Evolutionary conservation across 2,888 invertebrate genomes (phyloP).

Genomic region (Linnaemya tessellans): DNA sequence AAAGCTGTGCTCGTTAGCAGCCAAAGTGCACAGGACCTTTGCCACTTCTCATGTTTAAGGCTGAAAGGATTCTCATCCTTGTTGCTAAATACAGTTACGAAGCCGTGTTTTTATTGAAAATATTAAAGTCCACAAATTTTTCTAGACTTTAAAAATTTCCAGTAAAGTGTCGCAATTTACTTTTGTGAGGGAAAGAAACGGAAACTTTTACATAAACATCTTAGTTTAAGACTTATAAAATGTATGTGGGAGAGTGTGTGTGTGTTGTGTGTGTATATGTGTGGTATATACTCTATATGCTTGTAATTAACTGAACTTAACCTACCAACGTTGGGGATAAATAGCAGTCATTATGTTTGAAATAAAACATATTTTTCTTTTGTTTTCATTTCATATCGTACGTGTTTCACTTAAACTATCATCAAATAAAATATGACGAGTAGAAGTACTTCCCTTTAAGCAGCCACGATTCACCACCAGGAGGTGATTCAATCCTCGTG

Average conservation of each 20-base stretch:
- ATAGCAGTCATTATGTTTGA: conserved; percentile 78
- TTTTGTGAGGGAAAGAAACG: not conserved
- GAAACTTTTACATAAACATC: conserved; percentile 2
- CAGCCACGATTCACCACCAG: not conserved
- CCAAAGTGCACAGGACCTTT: not conserved
- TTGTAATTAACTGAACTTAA: conserved; percentile 66
- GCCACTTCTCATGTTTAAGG: not conserved
- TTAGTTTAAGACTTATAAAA: conserved; percentile 17
- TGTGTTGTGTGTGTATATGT: conserved; percentile 51
- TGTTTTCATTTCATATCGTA: conserved; percentile 4
- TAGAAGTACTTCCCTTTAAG: conserved; percentile 10
- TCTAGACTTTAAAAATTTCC: not conserved
- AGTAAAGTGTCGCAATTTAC: not conserved
- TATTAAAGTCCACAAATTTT: not conserved
- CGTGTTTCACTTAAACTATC: not conserved
- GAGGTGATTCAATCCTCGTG: conserved; percentile 82
- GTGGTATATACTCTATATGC: conserved; percentile 43
- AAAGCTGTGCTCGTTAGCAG: not conserved
- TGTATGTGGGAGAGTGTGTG: conserved; percentile 4
- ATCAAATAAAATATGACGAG: conserved; percentile 5
- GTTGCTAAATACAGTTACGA: not conserved
- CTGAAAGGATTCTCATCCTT: not conserved
- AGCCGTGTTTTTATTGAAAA: not conserved
- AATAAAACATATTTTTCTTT: conserved; percentile 20
- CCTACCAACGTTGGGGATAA: conserved; percentile 80